These are phyloP conservation scores for Oryzias sinensis DNA, from an alignment of 2,797 vertebrate genomes.

Conservation along the genomic window DNA sequence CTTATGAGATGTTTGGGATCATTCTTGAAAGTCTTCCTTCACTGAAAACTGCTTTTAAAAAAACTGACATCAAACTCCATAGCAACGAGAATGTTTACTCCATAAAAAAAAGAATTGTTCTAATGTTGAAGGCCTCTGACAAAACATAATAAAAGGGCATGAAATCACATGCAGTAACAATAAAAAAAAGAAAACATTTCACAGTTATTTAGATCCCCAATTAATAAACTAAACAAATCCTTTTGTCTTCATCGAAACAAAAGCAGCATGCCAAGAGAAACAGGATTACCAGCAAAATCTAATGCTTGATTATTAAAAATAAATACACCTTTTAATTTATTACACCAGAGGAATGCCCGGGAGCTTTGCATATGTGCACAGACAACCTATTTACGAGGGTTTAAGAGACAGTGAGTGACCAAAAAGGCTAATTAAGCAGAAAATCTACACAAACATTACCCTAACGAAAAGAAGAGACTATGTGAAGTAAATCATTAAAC, in stretches of 20 bases:
- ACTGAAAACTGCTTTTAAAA: not conserved
- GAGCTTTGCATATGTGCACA: conserved; percentile 28
- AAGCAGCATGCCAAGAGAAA: conserved; percentile 25
- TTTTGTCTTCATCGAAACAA: conserved; percentile 33
- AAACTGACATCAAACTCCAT: not conserved
- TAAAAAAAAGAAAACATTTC: conserved; percentile 9
- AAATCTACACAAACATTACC: conserved; percentile 53
- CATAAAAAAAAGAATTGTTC: not conserved
- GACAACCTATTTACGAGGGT: conserved; percentile 44
- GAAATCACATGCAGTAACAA: not conserved
- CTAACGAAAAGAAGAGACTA: conserved; percentile 38
- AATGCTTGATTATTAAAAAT: conserved; percentile 57
- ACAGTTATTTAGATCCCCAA: conserved; percentile 18
- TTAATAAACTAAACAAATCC: conserved; percentile 34
- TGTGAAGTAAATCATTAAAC: conserved; percentile 59
- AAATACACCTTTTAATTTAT: conserved; percentile 51
- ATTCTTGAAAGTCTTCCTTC: no score
- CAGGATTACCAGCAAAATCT: conserved; percentile 47
- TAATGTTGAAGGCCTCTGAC: not conserved
- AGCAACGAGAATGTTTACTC: not conserved
- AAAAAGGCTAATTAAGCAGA: conserved; percentile 62
- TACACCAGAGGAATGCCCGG: conserved; percentile 42
- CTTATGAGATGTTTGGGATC: no score
- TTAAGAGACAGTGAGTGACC: conserved; percentile 38
- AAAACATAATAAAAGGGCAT: not conserved